phyloP scores from a whole-genome alignment of 2,797 vertebrate genomes.

The Micrastur ruficollis region DNA sequence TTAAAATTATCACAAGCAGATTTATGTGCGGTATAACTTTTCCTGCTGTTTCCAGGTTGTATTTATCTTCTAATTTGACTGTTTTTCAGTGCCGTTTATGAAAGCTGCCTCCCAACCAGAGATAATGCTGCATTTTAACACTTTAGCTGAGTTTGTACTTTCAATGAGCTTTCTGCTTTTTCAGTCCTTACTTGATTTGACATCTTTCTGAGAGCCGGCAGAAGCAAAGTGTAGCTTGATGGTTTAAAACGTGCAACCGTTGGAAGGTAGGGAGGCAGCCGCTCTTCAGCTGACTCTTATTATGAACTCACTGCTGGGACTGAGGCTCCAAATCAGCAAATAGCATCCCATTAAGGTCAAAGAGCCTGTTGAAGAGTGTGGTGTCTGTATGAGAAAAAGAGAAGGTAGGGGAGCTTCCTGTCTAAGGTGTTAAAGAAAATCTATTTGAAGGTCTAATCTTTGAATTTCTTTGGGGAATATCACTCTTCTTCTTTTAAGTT shows the following conservation, averaged over 20 bases:
- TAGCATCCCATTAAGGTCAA: conserved; percentile 31
- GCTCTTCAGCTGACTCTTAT: conserved; percentile 47
- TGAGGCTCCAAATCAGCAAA: conserved; percentile 17
- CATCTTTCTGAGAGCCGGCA: conserved; percentile 26
- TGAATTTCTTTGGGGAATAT: neutral
- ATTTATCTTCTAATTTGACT: conserved; percentile 58
- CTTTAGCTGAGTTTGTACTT: conserved; percentile 21
- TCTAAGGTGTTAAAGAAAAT: neutral
- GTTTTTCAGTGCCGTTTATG: neutral
- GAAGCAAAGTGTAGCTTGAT: neutral
- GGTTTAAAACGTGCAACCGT: neutral
- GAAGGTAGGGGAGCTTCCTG: neutral
- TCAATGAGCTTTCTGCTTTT: conserved; percentile 20
- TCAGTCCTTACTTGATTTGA: conserved; percentile 40
- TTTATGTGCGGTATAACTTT: conserved; percentile 47
- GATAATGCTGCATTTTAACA: conserved; percentile 22
- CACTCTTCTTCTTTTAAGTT: neutral
- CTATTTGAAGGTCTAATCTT: conserved; percentile 15
- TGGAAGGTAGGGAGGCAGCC: neutral
- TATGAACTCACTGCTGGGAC: conserved; percentile 21
- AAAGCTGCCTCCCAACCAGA: conserved; percentile 13
- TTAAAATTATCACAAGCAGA: conserved; percentile 63
- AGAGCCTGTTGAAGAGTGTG: neutral
- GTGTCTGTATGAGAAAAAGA: neutral
- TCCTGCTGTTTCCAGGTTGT: conserved; percentile 61